Conservation (phyloP, 2,797 vertebrate genomes). For the Enteromius treurensis region DNA sequence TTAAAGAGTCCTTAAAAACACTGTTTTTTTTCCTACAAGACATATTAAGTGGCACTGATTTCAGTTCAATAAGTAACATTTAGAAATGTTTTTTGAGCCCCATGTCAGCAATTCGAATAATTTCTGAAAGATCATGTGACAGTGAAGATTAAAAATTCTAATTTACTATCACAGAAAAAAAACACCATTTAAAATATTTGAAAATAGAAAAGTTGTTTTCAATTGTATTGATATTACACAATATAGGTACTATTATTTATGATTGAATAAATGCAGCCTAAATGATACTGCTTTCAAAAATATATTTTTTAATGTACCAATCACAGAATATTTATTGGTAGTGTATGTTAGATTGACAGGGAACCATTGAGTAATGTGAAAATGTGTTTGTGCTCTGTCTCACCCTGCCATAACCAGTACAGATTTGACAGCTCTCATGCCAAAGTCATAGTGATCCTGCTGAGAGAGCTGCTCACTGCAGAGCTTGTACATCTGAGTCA, state of each 20-base stretch:
- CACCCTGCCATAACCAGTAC: conserved; percentile 90
- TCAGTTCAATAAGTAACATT: neutral
- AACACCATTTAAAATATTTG: neutral
- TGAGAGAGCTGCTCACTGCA: conserved; percentile 91
- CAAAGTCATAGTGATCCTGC: conserved; percentile 90
- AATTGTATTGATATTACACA: neutral
- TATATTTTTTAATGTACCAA: neutral
- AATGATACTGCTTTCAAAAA: neutral
- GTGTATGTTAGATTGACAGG: neutral
- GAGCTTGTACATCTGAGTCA: conserved; percentile 91
- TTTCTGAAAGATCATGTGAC: neutral
- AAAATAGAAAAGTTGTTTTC: neutral
- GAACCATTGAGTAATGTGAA: neutral
- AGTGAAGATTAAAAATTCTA: neutral
- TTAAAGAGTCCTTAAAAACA: neutral
- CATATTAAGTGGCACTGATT: neutral
- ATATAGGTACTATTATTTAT: neutral
- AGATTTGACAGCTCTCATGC: conserved; percentile 88
- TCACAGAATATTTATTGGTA: neutral
- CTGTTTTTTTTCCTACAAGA: neutral
- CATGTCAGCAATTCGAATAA: neutral
- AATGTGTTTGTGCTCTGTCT: conserved; percentile 54
- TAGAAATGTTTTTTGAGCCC: neutral
- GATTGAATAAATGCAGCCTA: neutral
- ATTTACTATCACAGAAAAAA: neutral